Percentiles rank a stretch among this genome's conserved stretches.
phyloP scores from a whole-genome alignment of 2,888 invertebrate genomes.

The Tetramorium bicarinatum region DNA sequence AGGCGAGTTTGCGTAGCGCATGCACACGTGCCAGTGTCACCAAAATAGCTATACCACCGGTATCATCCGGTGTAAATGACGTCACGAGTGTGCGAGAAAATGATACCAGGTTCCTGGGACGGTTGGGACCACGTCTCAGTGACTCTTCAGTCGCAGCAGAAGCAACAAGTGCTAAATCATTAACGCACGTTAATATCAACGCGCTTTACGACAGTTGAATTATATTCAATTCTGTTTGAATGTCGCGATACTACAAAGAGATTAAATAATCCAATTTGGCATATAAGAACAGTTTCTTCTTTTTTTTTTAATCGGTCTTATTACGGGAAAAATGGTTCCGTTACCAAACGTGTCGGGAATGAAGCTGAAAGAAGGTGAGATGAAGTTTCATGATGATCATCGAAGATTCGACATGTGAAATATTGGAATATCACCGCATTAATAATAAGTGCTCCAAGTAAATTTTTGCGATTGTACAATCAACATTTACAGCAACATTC shows the following conservation, averaged over 20 bases:
- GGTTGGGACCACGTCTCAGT: slow-evolving; percentile 66
- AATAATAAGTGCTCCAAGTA: background rate
- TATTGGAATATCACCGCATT: background rate
- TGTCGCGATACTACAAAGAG: background rate
- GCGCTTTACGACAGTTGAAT: slow-evolving; percentile 31
- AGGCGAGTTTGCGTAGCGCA: slow-evolving; percentile 61
- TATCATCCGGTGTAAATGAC: slow-evolving; percentile 74
- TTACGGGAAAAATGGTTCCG: slow-evolving; percentile 63
- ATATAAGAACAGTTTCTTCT: background rate
- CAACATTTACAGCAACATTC: background rate
- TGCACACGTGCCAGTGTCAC: slow-evolving; percentile 47
- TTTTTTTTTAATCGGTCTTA: background rate
- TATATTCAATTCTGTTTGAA: slow-evolving; percentile 10
- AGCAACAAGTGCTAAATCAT: slow-evolving; percentile 77
- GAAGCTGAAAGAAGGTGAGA: slow-evolving; percentile 75
- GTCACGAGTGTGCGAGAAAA: slow-evolving; percentile 56
- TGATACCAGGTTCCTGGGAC: slow-evolving; percentile 32
- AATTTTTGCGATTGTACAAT: background rate
- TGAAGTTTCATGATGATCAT: background rate
- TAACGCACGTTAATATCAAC: slow-evolving; percentile 34
- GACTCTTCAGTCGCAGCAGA: slow-evolving; percentile 66
- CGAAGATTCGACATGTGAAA: background rate
- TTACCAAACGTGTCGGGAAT: slow-evolving; percentile 72
- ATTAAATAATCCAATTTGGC: background rate
- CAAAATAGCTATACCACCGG: slow-evolving; percentile 68